Percentiles rank a stretch among this genome's conserved stretches.
Evolutionary conservation across 2,888 invertebrate species (phyloP).

Genomic region (Nebria salina): DNA sequence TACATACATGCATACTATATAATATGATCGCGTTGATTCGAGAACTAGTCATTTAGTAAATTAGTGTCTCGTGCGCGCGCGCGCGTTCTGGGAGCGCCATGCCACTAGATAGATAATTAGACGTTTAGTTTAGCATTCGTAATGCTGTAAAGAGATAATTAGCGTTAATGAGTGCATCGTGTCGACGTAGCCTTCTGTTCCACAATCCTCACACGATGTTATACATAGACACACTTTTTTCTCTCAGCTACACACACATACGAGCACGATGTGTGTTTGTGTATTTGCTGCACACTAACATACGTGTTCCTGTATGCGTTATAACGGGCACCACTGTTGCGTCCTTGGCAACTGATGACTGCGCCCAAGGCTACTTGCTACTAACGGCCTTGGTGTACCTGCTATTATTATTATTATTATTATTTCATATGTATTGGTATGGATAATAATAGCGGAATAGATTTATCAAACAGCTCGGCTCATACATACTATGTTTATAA

Average conservation of each 20-base stretch:
- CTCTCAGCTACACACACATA: too few species aligned
- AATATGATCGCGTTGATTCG: slow-evolving; percentile 49
- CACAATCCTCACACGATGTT: background rate
- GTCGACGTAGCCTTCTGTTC: slow-evolving; percentile 15
- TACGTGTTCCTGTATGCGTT: background rate
- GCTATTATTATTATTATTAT: background rate
- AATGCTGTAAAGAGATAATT: slow-evolving; percentile 57
- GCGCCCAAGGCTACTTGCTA: slow-evolving; percentile 6
- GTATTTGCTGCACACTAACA: background rate
- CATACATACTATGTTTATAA: too few species aligned
- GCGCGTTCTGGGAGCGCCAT: slow-evolving; percentile 51
- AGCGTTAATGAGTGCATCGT: slow-evolving; percentile 54
- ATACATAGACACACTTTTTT: too few species aligned
- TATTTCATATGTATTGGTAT: too few species aligned
- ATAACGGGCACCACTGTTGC: background rate
- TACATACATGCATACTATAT: background rate
- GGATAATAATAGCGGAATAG: too few species aligned
- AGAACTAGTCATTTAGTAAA: slow-evolving; percentile 58
- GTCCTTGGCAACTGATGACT: slow-evolving; percentile 5
- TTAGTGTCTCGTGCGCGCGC: slow-evolving; percentile 52
- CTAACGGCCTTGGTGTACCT: slow-evolving; percentile 9
- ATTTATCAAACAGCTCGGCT: too few species aligned
- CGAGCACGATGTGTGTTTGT: too few species aligned
- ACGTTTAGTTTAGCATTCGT: slow-evolving; percentile 56
- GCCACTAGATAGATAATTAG: slow-evolving; percentile 55